A percentile compares a stretch with the other conserved stretches of the same genome.
Evolutionary conservation across 2,797 vertebrate species (phyloP).

Genomic region (Menidia menidia): DNA sequence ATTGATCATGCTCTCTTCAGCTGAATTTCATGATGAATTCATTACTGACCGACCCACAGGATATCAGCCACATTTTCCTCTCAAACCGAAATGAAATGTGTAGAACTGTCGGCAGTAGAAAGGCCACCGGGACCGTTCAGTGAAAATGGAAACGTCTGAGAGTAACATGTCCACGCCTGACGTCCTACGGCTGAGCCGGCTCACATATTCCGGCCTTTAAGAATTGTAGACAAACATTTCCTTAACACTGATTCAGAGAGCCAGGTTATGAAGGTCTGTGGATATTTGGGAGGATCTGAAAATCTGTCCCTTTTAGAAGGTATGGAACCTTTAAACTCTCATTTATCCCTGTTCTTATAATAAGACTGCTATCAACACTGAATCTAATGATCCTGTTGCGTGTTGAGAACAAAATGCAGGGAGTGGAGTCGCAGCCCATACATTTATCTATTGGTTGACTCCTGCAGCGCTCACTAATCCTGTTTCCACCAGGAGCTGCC

Average conservation of each 20-base stretch:
- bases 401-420: too few relatives aligned
- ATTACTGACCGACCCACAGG: slow-evolving; percentile 12
- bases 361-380: too few relatives aligned
- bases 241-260: neutral
- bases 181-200: neutral
- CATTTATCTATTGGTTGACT: neutral
- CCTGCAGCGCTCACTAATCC: neutral
- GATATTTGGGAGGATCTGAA: neutral
- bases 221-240: neutral
- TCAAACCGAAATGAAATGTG: neutral
- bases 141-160: neutral
- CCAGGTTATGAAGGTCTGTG: neutral
- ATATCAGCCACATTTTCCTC: slow-evolving; percentile 16
- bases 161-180: neutral
- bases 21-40: neutral
- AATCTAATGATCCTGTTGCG: too few relatives aligned
- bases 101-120: neutral
- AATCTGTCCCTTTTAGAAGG: neutral
- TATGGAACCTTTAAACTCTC: neutral
- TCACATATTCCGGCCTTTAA: neutral
- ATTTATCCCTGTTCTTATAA: neutral
- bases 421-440: too few relatives aligned
- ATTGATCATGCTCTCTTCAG: neutral
- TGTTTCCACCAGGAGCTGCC: neutral
- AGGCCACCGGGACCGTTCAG: neutral